These are phyloP conservation scores for Gambelia wislizenii DNA, from an alignment of 2,797 vertebrate genomes.

Conservation along the genomic window DNA sequence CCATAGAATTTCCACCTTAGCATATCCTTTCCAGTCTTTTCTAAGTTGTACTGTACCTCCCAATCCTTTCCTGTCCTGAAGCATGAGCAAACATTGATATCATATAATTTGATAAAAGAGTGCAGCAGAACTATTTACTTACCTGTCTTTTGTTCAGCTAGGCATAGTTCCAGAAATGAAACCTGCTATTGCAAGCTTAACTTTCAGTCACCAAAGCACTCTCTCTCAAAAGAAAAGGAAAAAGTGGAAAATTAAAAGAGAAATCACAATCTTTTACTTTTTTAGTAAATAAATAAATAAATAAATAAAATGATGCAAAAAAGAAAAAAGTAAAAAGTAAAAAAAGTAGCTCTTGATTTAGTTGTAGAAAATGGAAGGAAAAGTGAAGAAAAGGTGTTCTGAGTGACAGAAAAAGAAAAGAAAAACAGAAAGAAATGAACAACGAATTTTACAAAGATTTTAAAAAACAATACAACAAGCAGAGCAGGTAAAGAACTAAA, in stretches of 20 bases:
- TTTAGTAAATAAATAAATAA: conserved; percentile 1
- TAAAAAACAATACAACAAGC: conserved; percentile 16
- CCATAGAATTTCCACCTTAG: neutral
- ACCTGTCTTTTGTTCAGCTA: conserved; percentile 37
- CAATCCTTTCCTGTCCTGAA: neutral
- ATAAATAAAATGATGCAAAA: conserved; percentile 2
- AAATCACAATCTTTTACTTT: neutral
- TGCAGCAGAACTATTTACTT: conserved; percentile 25
- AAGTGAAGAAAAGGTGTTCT: neutral
- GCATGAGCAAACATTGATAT: fast-evolving
- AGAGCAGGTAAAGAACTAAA: conserved; percentile 40
- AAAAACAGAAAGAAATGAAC: conserved; percentile 32
- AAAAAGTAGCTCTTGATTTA: neutral
- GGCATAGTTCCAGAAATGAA: conserved; percentile 23
- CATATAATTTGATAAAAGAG: fast-evolving
- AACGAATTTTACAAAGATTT: conserved; percentile 20
- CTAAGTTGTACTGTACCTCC: neutral
- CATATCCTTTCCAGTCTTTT: fast-evolving
- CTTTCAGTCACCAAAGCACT: neutral
- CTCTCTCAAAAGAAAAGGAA: fast-evolving
- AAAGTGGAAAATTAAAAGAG: fast-evolving
- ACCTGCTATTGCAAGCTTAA: neutral
- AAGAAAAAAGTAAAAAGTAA: neutral
- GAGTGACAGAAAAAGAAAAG: conserved; percentile 18
- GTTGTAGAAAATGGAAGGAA: neutral